These are phyloP conservation scores for Oophaga pumilio DNA, from an alignment of 2,113 vertebrate genomes.

Conservation along the genomic window DNA sequence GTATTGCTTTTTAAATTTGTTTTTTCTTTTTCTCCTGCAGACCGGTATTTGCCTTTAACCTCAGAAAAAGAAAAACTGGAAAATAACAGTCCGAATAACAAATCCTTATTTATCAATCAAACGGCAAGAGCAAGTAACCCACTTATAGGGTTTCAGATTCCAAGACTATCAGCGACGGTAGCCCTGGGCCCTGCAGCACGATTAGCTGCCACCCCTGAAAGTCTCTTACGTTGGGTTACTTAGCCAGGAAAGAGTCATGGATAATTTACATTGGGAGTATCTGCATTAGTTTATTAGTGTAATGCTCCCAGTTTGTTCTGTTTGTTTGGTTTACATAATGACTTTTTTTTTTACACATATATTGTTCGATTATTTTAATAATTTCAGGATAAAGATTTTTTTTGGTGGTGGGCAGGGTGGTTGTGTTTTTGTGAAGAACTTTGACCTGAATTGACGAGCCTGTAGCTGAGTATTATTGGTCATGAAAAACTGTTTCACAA, in stretches of 20 bases:
- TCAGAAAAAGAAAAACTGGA: slow-evolving; percentile 44
- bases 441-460: too few relatives aligned
- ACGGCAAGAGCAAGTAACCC: not conserved
- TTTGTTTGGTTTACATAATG: too few relatives aligned
- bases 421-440: too few relatives aligned
- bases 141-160: slow-evolving; percentile 61
- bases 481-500: too few relatives aligned
- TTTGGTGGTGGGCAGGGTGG: too few relatives aligned
- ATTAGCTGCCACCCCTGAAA: slow-evolving; percentile 60
- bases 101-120: not conserved
- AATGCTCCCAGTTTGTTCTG: too few relatives aligned
- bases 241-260: not conserved
- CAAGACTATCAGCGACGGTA: slow-evolving; percentile 63
- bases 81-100: not conserved
- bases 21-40: slow-evolving; percentile 62
- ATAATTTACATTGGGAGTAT: not conserved
- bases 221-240: slow-evolving; percentile 65
- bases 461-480: too few relatives aligned
- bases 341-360: too few relatives aligned
- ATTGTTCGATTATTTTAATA: too few relatives aligned
- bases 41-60: not conserved
- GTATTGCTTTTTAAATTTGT: not conserved
- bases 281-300: too few relatives aligned
- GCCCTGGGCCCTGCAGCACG: slow-evolving; percentile 67
- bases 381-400: too few relatives aligned